Conservation (phyloP, 2,888 invertebrate species). For the Eupeodes latifasciatus region DNA sequence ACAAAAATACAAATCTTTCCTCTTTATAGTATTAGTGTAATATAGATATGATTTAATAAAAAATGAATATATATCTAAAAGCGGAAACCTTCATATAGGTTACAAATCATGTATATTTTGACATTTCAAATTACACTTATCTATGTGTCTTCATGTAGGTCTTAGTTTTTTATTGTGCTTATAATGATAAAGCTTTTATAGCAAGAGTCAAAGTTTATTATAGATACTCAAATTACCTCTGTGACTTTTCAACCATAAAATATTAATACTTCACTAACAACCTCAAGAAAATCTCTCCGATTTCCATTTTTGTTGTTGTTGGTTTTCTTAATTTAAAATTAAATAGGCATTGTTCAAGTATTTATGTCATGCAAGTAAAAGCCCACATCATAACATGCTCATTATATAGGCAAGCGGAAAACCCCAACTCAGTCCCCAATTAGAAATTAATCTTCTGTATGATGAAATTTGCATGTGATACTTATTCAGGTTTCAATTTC, state of each 20-base stretch:
- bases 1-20: too few relatives aligned
- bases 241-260: constrained; percentile 32
- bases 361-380: constrained; percentile 36
- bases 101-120: too few relatives aligned
- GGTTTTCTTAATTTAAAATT: constrained; percentile 4
- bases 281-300: constrained; percentile 34
- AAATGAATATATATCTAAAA: too few relatives aligned
- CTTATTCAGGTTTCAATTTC: neutral
- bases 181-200: too few relatives aligned
- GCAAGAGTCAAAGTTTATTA: too few relatives aligned
- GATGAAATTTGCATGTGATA: constrained; percentile 11
- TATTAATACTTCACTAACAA: constrained; percentile 33
- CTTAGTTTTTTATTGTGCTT: too few relatives aligned
- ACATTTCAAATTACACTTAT: too few relatives aligned
- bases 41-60: too few relatives aligned
- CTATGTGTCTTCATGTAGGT: too few relatives aligned
- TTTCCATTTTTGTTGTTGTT: constrained; percentile 22
- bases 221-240: neutral
- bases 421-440: constrained; percentile 42
- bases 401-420: neutral
- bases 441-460: constrained; percentile 25
- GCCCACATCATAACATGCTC: constrained; percentile 14
- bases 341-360: constrained; percentile 43
- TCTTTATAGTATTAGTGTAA: too few relatives aligned
- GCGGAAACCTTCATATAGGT: too few relatives aligned